phyloP scores from a whole-genome alignment of 2,113 vertebrate genomes.

The Mola mola region DNA sequence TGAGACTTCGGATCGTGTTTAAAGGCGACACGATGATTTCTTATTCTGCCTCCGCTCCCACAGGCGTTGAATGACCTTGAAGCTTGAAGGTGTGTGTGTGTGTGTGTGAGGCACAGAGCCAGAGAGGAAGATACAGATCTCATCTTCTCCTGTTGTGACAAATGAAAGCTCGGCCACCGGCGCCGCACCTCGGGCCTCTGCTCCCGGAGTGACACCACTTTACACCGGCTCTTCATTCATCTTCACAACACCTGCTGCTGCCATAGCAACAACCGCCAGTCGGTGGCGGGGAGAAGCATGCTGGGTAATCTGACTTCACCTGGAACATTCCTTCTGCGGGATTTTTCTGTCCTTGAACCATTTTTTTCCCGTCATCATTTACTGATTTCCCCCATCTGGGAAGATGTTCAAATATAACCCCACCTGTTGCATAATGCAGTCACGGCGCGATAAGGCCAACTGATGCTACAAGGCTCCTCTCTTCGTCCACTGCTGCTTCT shows the following conservation, averaged over 20 bases:
- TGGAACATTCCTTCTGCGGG: constrained; percentile 50
- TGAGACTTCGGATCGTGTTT: not conserved
- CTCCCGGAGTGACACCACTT: constrained; percentile 36
- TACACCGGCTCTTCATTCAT: constrained; percentile 44
- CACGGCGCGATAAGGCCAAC: not conserved
- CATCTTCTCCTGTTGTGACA: constrained; percentile 44
- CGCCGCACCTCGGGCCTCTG: constrained; percentile 13
- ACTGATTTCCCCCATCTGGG: not conserved
- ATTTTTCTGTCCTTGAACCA: constrained; percentile 61
- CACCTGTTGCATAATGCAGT: not conserved
- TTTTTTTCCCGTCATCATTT: constrained; percentile 29
- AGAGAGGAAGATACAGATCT: constrained; percentile 47
- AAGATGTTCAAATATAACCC: constrained; percentile 15
- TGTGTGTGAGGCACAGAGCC: constrained; percentile 6
- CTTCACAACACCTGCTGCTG: constrained; percentile 41
- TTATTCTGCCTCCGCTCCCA: constrained; percentile 19
- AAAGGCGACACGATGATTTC: not conserved
- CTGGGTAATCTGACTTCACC: constrained; percentile 73
- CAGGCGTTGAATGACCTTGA: constrained; percentile 57
- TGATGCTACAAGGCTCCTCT: not conserved
- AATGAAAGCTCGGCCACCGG: constrained; percentile 37
- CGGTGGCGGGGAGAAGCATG: constrained; percentile 44
- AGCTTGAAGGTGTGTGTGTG: constrained; percentile 14
- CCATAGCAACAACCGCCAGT: constrained; percentile 59
- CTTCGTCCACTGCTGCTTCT: constrained; percentile 8